Conservation (phyloP, 2,888 invertebrate genomes). For the Dorcus parallelipipedus region DNA sequence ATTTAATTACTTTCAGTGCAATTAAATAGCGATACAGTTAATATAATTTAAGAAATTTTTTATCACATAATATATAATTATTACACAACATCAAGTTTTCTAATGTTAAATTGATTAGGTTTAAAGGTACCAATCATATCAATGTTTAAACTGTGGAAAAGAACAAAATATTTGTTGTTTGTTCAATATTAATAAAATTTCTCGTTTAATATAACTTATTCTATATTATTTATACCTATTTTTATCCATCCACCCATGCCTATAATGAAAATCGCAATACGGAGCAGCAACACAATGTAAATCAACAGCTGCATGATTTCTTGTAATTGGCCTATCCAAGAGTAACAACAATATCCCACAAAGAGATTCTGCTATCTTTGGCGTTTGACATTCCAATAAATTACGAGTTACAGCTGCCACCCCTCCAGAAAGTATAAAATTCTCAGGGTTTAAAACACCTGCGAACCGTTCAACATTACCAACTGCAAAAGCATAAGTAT, state of each 20-base stretch:
- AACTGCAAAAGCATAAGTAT: neutral
- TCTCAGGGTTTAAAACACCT: slow-evolving; percentile 78
- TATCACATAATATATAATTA: too few relatives aligned
- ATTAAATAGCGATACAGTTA: too few relatives aligned
- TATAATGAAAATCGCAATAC: slow-evolving; percentile 87
- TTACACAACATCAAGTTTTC: too few relatives aligned
- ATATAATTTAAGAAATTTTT: too few relatives aligned
- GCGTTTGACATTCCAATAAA: slow-evolving; percentile 80
- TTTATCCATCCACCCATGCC: slow-evolving; percentile 67
- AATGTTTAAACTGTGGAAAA: too few relatives aligned
- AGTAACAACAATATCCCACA: slow-evolving; percentile 83
- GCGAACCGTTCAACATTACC: slow-evolving; percentile 11
- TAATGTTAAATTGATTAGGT: too few relatives aligned
- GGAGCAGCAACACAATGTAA: slow-evolving; percentile 87
- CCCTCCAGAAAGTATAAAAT: slow-evolving; percentile 78
- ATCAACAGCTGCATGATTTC: slow-evolving; percentile 72
- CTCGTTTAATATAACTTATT: too few relatives aligned
- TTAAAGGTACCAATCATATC: too few relatives aligned
- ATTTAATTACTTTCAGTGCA: too few relatives aligned
- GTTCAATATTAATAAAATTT: too few relatives aligned
- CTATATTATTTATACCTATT: slow-evolving; percentile 55
- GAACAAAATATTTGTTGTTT: too few relatives aligned
- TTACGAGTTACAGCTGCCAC: slow-evolving; percentile 79
- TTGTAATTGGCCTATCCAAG: slow-evolving; percentile 78
- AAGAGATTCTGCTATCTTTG: slow-evolving; percentile 86